These are phyloP conservation scores for Pygmarrhopalites habei DNA, from an alignment of 1,140 invertebrate species.

Conservation along the genomic window DNA sequence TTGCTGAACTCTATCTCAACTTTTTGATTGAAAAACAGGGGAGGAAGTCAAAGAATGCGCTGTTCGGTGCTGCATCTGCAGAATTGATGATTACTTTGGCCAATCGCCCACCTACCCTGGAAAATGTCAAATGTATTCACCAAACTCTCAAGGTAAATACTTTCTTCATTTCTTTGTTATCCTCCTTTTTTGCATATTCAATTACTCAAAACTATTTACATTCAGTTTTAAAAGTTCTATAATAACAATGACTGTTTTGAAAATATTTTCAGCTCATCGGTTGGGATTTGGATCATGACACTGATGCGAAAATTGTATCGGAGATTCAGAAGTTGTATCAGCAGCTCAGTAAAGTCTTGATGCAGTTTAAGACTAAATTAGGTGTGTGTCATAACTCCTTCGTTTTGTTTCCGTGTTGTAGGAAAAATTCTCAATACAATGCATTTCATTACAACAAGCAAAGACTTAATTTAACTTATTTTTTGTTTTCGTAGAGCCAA, in stretches of 20 bases:
- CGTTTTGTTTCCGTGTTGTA: too few species aligned
- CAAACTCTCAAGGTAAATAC: slow-evolving; percentile 26
- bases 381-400: too few species aligned
- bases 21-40: slow-evolving; percentile 18
- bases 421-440: too few species aligned
- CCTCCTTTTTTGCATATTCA: too few species aligned
- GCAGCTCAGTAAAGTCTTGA: slow-evolving; percentile 13
- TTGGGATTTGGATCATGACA: slow-evolving; percentile 26
- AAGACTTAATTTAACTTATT: too few species aligned
- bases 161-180: too few species aligned
- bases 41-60: background rate
- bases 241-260: too few species aligned
- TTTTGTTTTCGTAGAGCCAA: too few species aligned
- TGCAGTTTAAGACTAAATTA: too few species aligned
- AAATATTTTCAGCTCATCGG: slow-evolving; percentile 21
- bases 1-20: slow-evolving; percentile 32
- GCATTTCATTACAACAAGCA: too few species aligned
- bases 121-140: slow-evolving; percentile 25
- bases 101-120: background rate
- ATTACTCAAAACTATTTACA: too few species aligned
- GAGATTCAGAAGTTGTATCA: slow-evolving; percentile 17
- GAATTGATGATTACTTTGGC: slow-evolving; percentile 23
- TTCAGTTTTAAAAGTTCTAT: too few species aligned
- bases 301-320: slow-evolving; percentile 7
- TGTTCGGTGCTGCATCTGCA: slow-evolving; percentile 22